Conservation (phyloP, 1,140 invertebrate species). For the Dendrolimus punctatus region DNA sequence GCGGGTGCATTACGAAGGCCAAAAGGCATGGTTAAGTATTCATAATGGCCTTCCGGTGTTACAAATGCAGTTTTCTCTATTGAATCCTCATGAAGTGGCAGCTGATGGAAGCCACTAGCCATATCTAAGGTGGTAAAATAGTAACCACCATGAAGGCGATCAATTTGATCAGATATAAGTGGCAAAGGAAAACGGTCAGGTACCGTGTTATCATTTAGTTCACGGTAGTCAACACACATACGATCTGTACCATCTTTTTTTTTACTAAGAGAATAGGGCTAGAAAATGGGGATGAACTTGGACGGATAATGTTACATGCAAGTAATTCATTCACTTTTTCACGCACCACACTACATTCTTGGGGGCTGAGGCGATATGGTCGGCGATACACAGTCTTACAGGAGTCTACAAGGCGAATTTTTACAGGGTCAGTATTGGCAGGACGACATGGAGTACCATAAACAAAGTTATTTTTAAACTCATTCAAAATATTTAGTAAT, state of each 20-base stretch:
- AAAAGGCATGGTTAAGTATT: constrained; percentile 3
- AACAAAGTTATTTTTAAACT: no score
- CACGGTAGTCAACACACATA: constrained; percentile 8
- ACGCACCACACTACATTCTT: not conserved
- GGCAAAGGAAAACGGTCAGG: constrained; percentile 10
- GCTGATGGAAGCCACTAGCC: no score
- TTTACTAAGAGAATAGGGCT: constrained; percentile 5
- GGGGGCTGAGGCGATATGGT: constrained; percentile 3
- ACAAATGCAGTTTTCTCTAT: no score
- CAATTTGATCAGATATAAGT: constrained; percentile 8
- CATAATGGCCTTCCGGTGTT: no score
- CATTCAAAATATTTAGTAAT: constrained; percentile 1
- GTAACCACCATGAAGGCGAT: not conserved
- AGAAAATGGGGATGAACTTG: constrained; percentile 6
- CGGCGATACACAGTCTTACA: not conserved
- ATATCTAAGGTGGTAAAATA: constrained; percentile 2
- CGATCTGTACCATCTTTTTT: constrained; percentile 5
- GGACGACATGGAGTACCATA: no score
- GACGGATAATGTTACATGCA: not conserved
- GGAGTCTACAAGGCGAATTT: no score
- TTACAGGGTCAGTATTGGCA: no score
- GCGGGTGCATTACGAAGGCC: not conserved
- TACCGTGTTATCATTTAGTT: constrained; percentile 9
- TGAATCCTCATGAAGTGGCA: no score
- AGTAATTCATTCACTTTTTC: not conserved